Conservation (phyloP, 2,113 vertebrate genomes). For the Bambusicola thoracicus region DNA sequence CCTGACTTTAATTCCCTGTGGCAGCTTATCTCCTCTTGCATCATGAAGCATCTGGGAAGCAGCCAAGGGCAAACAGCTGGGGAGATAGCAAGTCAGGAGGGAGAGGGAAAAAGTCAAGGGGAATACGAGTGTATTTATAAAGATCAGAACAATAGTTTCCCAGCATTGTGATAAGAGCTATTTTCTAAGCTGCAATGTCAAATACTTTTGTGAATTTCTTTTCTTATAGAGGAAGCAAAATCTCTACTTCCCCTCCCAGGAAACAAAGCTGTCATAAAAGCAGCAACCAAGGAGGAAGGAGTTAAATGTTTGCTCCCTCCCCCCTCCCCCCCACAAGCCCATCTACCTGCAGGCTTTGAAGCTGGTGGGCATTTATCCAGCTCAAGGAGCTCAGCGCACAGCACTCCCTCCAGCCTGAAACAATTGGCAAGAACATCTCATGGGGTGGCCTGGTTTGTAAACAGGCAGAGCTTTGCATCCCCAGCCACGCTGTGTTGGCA, state of each 20-base stretch:
- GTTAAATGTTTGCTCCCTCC: neutral
- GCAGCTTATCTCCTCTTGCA: conserved; percentile 36
- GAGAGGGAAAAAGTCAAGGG: conserved; percentile 67
- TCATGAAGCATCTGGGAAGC: conserved; percentile 42
- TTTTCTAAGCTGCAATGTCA: neutral
- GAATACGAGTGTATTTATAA: conserved; percentile 62
- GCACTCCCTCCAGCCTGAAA: neutral
- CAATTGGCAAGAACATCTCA: conserved; percentile 13
- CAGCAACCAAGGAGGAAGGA: neutral
- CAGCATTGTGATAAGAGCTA: conserved; percentile 52
- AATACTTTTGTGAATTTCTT: neutral
- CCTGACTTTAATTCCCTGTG: neutral
- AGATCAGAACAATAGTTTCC: conserved; percentile 63
- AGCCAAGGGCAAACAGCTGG: conserved; percentile 60
- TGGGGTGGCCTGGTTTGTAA: conserved; percentile 62
- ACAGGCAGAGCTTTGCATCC: conserved; percentile 54
- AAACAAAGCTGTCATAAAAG: neutral
- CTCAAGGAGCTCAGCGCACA: neutral
- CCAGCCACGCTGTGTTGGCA: conserved; percentile 47
- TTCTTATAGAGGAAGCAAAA: neutral
- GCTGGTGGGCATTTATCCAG: neutral
- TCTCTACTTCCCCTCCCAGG: neutral
- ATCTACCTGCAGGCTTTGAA: neutral
- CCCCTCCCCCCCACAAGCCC: too few species aligned
- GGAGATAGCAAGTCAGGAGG: conserved; percentile 40